Evolutionary conservation across 2,797 vertebrate genomes (phyloP).

Genomic region (Sebastes kiyomatsui): DNA sequence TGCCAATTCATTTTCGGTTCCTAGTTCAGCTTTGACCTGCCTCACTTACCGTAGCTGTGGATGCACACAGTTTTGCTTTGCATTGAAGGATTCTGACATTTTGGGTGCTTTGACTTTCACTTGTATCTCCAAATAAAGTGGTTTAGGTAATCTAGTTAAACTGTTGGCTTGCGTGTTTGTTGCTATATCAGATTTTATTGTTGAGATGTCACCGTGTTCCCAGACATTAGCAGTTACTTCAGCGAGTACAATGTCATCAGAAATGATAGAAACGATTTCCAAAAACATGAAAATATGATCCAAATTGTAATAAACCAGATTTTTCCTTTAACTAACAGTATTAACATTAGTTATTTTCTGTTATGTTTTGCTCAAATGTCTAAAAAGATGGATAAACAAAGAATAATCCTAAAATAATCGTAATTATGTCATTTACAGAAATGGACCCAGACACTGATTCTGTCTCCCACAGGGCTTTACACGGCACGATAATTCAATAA

Average conservation of each 20-base stretch:
- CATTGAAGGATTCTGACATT: not conserved
- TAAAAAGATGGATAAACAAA: not conserved
- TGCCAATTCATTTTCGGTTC: not conserved
- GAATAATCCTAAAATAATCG: not conserved
- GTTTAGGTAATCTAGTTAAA: not conserved
- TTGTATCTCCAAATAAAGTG: not conserved
- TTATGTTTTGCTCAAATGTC: not conserved
- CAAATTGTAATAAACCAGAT: not conserved
- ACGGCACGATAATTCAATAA: constrained; percentile 47
- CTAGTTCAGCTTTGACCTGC: not conserved
- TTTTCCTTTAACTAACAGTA: not conserved
- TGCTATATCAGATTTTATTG: not conserved
- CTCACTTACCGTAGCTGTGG: not conserved
- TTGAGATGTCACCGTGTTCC: too few species aligned
- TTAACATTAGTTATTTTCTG: not conserved
- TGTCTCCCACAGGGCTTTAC: constrained; percentile 67
- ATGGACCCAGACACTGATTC: constrained; percentile 33
- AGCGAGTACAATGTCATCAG: not conserved
- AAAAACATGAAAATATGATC: not conserved
- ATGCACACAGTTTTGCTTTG: not conserved
- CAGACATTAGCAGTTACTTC: not conserved
- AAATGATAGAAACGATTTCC: not conserved
- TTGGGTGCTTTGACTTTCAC: not conserved
- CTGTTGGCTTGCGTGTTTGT: not conserved
- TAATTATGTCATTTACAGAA: constrained; percentile 20